Conservation (phyloP, 2,113 vertebrate species). For the Anas platyrhynchos region DNA sequence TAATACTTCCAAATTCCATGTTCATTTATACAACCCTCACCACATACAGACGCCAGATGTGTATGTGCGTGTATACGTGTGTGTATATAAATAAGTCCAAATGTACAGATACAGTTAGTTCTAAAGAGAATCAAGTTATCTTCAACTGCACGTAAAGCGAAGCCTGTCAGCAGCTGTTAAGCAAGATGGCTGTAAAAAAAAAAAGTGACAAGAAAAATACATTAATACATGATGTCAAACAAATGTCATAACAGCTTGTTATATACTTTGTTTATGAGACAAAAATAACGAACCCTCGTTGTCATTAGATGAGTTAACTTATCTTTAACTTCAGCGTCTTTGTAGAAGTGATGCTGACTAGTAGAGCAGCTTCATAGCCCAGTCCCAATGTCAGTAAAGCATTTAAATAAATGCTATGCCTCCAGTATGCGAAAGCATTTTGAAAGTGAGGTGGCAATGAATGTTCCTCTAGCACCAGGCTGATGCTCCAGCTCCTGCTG, state of each 20-base stretch:
- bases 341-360: not conserved
- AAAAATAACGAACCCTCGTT: not conserved
- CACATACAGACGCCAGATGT: not conserved
- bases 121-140: not conserved
- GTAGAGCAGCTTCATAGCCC: not conserved
- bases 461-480: not conserved
- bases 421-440: not conserved
- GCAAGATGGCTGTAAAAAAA: conserved; percentile 25
- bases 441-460: not conserved
- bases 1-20: not conserved
- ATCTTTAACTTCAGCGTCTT: not conserved
- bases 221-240: not conserved
- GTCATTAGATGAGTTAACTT: not conserved
- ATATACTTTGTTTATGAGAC: not conserved
- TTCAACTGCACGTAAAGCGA: not conserved
- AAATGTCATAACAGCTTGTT: conserved; percentile 3
- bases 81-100: not conserved
- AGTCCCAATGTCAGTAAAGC: not conserved
- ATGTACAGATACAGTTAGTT: conserved; percentile 13
- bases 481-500: not conserved
- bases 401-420: not conserved
- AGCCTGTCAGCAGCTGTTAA: conserved; percentile 54
- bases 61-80: not conserved
- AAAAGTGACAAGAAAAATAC: conserved; percentile 35
- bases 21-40: not conserved